Base-by-base conservation (phyloP, 2,113 vertebrate genomes). In the Sakesphorus luctuosus region DNA sequence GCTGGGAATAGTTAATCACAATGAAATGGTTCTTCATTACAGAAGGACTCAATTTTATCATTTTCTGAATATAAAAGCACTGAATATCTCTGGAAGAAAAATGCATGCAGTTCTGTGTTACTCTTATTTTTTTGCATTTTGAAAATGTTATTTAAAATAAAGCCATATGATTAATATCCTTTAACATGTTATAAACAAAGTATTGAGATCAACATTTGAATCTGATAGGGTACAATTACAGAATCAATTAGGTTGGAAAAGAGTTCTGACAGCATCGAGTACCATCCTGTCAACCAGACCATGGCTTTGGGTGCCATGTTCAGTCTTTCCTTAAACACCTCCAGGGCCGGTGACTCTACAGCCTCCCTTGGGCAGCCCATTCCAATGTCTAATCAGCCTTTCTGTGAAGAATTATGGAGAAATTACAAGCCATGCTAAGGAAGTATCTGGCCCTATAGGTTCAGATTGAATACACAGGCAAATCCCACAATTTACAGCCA, bases 101-200 rank as follows among this genome's bases (percentile, higher is more conserved):
- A 16, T 0, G 0, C 16, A 36, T 9, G 36, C 38, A 69, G 9
- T 67, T 81, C 28, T 52, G 13, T 8, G 28, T 23, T 71, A 46
- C 2, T 26, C 38, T 68, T 67, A 17, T 18, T 38, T 71, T 31
- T 46, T 9, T 50, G 7, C 19, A 40, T 83, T 93, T 76, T 0
- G 3, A 11, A 89, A 58, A 3, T 9, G 5, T 13, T 69, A 23
- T n/a, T 93, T 82, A 43, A 73, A 83, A 80, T 87, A 63, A 80
- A 87, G 59, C 10, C 23, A 36, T 0, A 7, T 7, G 9, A 84
- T 10, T 53, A 1, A 40, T 66, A 25, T 47, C 26, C 28, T 69
- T 69, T 7, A 88, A 47, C 25, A 6, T 0, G 5, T 24, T 36
- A 67, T 13, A 75, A 82, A 75, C 43, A 35, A 74, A 84, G 56